Evolutionary conservation across 2,797 vertebrate genomes (phyloP).

Genomic region (Miichthys miiuy): DNA sequence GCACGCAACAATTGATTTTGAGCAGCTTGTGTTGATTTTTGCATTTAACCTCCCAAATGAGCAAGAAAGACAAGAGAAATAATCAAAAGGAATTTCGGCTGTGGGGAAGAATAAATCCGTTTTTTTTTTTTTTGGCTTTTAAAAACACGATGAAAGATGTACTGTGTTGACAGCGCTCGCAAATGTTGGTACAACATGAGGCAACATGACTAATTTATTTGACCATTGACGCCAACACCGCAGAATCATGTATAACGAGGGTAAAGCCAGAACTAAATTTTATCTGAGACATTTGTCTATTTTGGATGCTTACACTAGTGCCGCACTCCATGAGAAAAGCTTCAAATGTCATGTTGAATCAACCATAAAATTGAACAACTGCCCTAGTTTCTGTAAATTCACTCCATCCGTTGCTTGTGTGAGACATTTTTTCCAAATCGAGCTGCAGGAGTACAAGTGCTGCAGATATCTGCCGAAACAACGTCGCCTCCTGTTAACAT

Average conservation of each 20-base stretch:
- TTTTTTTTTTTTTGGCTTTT: not conserved
- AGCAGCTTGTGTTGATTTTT: constrained; percentile 19
- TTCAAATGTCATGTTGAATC: constrained; percentile 67
- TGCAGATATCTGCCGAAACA: constrained; percentile 3
- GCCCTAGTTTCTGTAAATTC: constrained; percentile 46
- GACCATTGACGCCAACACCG: constrained; percentile 40
- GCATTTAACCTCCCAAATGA: constrained; percentile 29
- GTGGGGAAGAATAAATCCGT: not conserved
- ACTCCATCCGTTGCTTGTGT: constrained; percentile 1
- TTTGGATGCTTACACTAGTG: constrained; percentile 35
- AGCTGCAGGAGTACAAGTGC: not conserved
- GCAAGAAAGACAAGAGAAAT: constrained; percentile 2
- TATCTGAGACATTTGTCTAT: constrained; percentile 54
- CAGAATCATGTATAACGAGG: constrained; percentile 46
- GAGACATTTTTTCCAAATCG: constrained; percentile 30
- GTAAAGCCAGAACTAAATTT: constrained; percentile 49
- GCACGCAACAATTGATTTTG: not conserved
- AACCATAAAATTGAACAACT: constrained; percentile 48
- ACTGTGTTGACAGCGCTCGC: constrained; percentile 8
- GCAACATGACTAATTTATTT: constrained; percentile 52
- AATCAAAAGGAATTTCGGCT: constrained; percentile 25
- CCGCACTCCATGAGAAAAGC: constrained; percentile 30
- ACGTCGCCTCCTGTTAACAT: not conserved
- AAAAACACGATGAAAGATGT: constrained; percentile 30
- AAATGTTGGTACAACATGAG: constrained; percentile 35